These are phyloP conservation scores for Hippocampus kuda DNA, from an alignment of 2,797 vertebrate species.

Conservation along the genomic window DNA sequence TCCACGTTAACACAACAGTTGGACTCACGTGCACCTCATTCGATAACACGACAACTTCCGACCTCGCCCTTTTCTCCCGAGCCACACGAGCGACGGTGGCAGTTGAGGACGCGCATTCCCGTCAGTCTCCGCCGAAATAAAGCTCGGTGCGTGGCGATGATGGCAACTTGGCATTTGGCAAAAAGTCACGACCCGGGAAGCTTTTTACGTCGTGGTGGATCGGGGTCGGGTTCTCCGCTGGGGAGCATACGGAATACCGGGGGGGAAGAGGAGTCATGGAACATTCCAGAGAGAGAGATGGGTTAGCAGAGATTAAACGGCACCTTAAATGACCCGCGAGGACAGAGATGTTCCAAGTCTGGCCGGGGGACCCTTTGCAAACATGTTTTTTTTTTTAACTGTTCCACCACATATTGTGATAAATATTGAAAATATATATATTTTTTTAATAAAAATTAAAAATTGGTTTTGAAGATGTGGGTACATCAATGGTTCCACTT, in stretches of 20 bases:
- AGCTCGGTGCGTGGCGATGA: neutral
- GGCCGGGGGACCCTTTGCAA: neutral
- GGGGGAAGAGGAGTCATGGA: slow-evolving; percentile 3
- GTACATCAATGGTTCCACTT: no score
- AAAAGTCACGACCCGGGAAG: neutral
- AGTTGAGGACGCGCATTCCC: neutral
- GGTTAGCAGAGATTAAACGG: neutral
- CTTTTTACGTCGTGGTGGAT: neutral
- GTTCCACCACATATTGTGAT: neutral
- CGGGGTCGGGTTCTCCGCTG: neutral
- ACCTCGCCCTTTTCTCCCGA: neutral
- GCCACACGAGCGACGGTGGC: neutral
- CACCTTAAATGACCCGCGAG: neutral
- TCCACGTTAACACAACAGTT: no score
- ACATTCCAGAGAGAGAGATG: slow-evolving; percentile 4
- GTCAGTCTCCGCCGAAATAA: neutral
- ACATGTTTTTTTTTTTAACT: neutral
- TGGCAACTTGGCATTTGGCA: neutral
- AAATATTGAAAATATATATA: no score
- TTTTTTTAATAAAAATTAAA: no score
- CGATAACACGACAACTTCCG: no score
- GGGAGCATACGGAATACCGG: neutral
- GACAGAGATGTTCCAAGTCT: neutral
- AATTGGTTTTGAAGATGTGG: no score
- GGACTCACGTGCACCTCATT: no score